Evolutionary conservation across 2,113 vertebrate genomes (phyloP).

Genomic region (Petrocephalus microphthalmus): DNA sequence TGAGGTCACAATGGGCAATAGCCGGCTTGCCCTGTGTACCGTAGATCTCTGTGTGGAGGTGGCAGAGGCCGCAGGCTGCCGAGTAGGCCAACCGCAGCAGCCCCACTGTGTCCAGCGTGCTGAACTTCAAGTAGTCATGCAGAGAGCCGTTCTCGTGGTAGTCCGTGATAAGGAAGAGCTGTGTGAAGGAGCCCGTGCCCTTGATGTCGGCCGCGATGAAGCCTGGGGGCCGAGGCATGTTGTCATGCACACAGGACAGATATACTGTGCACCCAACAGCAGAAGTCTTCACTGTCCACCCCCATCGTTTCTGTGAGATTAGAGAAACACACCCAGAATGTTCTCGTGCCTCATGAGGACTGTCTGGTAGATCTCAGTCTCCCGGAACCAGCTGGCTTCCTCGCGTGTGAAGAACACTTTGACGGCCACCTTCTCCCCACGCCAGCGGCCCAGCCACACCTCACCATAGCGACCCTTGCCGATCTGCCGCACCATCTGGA

Average conservation of each 20-base stretch:
- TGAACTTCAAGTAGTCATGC: slow-evolving; percentile 85
- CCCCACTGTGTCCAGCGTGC: slow-evolving; percentile 77
- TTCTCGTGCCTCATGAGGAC: slow-evolving; percentile 61
- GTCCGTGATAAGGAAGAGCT: slow-evolving; percentile 94
- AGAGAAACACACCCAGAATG: slow-evolving; percentile 72
- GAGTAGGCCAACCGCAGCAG: slow-evolving; percentile 86
- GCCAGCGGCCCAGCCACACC: slow-evolving; percentile 97
- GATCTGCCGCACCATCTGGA: slow-evolving; percentile 93
- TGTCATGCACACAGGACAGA: neutral
- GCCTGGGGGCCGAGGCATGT: slow-evolving; percentile 52
- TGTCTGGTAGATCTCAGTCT: slow-evolving; percentile 97
- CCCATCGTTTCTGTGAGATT: neutral
- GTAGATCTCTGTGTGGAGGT: slow-evolving; percentile 95
- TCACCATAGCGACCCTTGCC: slow-evolving; percentile 93
- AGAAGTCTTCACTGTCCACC: neutral
- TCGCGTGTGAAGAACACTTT: slow-evolving; percentile 96
- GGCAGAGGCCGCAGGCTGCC: slow-evolving; percentile 88
- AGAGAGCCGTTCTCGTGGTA: slow-evolving; percentile 91
- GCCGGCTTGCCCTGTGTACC: slow-evolving; percentile 96
- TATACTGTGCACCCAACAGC: neutral
- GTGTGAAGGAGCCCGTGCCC: slow-evolving; percentile 82
- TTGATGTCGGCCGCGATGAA: slow-evolving; percentile 67
- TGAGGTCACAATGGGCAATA: slow-evolving; percentile 92
- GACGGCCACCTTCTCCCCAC: slow-evolving; percentile 93
- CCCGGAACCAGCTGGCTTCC: slow-evolving; percentile 94